A percentile compares a stretch with the other conserved stretches of the same genome.
Conservation (phyloP, 1,140 invertebrate genomes). For the Atta colombica region DNA sequence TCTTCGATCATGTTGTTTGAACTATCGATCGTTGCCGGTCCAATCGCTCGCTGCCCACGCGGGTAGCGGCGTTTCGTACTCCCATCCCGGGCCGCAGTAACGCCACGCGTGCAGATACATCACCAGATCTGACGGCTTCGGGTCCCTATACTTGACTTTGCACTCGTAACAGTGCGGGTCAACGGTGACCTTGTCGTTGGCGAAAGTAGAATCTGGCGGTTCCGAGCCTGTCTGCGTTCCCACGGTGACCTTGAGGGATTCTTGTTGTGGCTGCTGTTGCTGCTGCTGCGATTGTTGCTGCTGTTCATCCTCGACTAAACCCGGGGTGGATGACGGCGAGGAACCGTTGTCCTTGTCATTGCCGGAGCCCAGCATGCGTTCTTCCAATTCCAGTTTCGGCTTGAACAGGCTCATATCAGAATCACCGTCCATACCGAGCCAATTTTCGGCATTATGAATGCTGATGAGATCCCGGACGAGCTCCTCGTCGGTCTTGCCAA, state of each 20-base stretch:
- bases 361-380: conserved; percentile 81
- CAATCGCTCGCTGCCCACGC: conserved; percentile 95
- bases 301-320: conserved; percentile 81
- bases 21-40: conserved; percentile 87
- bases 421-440: conserved; percentile 96
- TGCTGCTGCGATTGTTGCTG: conserved; percentile 72
- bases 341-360: conserved; percentile 82
- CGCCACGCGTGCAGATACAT: conserved; percentile 98
- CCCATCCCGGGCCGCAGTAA: conserved; percentile 96
- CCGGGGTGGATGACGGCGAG: conserved; percentile 81
- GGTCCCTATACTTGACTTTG: conserved; percentile 95
- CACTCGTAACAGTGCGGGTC: conserved; percentile 97
- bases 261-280: conserved; percentile 61
- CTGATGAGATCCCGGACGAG: conserved; percentile 95
- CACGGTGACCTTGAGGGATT: conserved; percentile 89
- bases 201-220: conserved; percentile 89
- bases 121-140: conserved; percentile 95
- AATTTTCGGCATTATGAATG: conserved; percentile 97
- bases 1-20: conserved; percentile 28
- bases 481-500: conserved; percentile 96
- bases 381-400: conserved; percentile 89
- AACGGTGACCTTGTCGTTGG: conserved; percentile 91
- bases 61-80: conserved; percentile 95
- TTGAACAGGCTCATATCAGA: conserved; percentile 93
- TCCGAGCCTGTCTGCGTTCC: conserved; percentile 94